Percentiles rank a stretch among this genome's conserved stretches.
Evolutionary conservation across 1,140 invertebrate species (phyloP).

Genomic region (Cydia pomonella): DNA sequence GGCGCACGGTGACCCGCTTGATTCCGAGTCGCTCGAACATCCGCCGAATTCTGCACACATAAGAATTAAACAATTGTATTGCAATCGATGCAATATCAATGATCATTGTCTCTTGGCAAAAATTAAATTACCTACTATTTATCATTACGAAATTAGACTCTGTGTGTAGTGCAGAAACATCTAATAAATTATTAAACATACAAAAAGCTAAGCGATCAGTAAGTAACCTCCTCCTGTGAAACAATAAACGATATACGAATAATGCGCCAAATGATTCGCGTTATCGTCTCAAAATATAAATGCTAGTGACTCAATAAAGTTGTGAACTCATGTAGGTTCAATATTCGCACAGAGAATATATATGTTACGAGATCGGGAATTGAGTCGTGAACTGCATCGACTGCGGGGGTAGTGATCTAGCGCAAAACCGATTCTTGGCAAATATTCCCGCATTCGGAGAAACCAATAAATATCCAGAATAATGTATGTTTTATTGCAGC

Average conservation of each 20-base stretch:
- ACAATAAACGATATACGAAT: too few species aligned
- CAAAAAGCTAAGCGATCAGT: too few species aligned
- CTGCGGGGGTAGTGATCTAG: neutral
- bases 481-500: slow-evolving; percentile 26
- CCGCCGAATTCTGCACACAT: slow-evolving; percentile 45
- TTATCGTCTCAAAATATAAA: neutral
- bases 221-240: too few species aligned
- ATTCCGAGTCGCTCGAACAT: slow-evolving; percentile 83
- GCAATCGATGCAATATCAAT: neutral
- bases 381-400: slow-evolving; percentile 14
- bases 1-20: slow-evolving; percentile 86
- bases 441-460: slow-evolving; percentile 4
- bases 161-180: too few species aligned
- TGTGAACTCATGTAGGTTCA: neutral
- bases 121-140: too few species aligned
- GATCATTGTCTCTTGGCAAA: too few species aligned
- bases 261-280: too few species aligned
- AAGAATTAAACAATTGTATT: neutral
- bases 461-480: slow-evolving; percentile 10
- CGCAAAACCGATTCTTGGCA: slow-evolving; percentile 14
- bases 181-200: too few species aligned
- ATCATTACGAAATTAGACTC: too few species aligned
- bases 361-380: slow-evolving; percentile 9
- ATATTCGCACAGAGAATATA: neutral
- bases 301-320: neutral